Percentiles rank a stretch among this genome's conserved stretches.
phyloP scores from a whole-genome alignment of 2,113 vertebrate genomes.

The Myocastor coypus region DNA sequence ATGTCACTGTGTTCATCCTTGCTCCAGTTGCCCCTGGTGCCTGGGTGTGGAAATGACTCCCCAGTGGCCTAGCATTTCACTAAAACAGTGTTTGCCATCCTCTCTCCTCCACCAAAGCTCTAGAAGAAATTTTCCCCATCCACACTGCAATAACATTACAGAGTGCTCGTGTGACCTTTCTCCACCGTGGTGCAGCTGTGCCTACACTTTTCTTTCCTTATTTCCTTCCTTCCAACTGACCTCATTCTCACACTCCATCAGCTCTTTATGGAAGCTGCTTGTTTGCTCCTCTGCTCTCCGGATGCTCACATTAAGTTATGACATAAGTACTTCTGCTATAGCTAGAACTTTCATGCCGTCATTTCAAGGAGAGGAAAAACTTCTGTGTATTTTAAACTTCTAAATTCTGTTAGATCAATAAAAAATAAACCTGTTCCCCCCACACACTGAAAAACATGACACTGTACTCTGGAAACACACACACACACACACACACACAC shows the following conservation, averaged over 20 bases:
- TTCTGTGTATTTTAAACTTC: background rate
- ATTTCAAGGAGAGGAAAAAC: constrained; percentile 27
- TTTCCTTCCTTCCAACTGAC: constrained; percentile 11
- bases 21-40: background rate
- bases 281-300: constrained; percentile 39
- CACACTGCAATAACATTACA: constrained; percentile 28
- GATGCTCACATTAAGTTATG: background rate
- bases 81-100: constrained; percentile 52
- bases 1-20: constrained; percentile 30
- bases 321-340: background rate
- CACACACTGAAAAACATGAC: background rate
- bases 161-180: constrained; percentile 49
- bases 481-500: too few relatives aligned
- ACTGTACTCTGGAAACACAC: background rate
- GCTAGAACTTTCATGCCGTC: constrained; percentile 14
- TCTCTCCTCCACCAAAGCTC: constrained; percentile 4
- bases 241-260: constrained; percentile 37
- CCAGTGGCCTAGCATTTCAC: constrained; percentile 14
- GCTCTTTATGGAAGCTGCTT: background rate
- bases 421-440: constrained; percentile 10
- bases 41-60: constrained; percentile 40
- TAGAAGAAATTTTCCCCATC: background rate
- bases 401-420: constrained; percentile 3
- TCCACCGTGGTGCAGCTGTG: background rate
- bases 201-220: constrained; percentile 48